Evolutionary conservation across 2,888 invertebrate species (phyloP).

Genomic region (Eumerus sabulonum): DNA sequence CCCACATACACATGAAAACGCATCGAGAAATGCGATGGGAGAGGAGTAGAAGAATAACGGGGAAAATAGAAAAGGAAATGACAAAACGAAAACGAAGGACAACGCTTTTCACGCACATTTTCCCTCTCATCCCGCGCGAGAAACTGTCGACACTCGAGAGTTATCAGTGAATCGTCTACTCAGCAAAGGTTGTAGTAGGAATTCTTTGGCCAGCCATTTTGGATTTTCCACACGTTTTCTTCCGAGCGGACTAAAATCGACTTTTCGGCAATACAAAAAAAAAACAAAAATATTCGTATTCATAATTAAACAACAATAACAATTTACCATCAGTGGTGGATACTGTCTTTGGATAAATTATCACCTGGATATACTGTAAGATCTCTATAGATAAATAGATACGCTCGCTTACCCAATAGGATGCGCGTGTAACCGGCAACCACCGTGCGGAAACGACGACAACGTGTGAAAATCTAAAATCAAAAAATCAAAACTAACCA

Average conservation of each 20-base stretch:
- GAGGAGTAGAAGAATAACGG: not conserved
- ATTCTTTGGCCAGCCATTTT: slow-evolving; percentile 63
- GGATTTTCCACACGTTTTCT: slow-evolving; percentile 64
- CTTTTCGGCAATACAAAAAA: slow-evolving; percentile 10
- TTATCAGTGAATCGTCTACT: slow-evolving; percentile 58
- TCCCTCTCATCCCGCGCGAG: slow-evolving; percentile 46
- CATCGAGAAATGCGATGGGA: slow-evolving; percentile 15
- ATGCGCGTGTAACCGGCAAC: slow-evolving; percentile 25
- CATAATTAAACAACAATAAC: too few species aligned
- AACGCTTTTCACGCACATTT: slow-evolving; percentile 65
- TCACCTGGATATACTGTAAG: too few species aligned
- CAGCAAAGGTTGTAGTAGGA: slow-evolving; percentile 53
- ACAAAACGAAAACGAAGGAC: slow-evolving; percentile 11
- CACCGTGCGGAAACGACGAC: slow-evolving; percentile 1
- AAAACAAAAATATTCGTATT: not conserved
- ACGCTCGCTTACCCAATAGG: not conserved
- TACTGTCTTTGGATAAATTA: not conserved
- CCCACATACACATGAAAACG: slow-evolving; percentile 43
- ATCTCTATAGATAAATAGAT: not conserved
- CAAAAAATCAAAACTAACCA: not conserved
- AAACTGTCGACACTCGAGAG: slow-evolving; percentile 36
- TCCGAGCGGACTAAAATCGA: slow-evolving; percentile 21
- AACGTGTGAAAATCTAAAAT: slow-evolving; percentile 20
- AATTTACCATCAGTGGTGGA: too few species aligned
- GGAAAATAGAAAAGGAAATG: not conserved